Base-by-base conservation (phyloP, 2,888 invertebrate species). In the Congeria kusceri region DNA sequence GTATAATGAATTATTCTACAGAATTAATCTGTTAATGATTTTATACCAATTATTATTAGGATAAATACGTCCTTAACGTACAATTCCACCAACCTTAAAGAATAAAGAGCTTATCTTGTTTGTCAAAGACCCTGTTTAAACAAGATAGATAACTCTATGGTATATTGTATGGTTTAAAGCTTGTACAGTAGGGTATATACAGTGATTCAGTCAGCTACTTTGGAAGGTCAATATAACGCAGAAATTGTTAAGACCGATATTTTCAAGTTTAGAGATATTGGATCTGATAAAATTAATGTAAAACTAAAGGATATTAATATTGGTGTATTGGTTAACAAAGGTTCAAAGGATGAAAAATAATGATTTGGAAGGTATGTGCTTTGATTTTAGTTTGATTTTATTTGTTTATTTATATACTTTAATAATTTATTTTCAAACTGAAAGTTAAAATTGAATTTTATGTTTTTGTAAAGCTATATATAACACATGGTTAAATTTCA, bases 71-170 rank as follows among this genome's bases (percentile, higher is more conserved):
- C 39, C 39, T 1, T 39, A 39, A 39, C 1, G 39, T 15, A 13
- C 13, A 39, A 39, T 39, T 11, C 39, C 15, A 39, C 39, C 39
- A 9, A 39, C 39, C 18, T 2, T 25, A 53, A 11, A 53, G 23
- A 53, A 23, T 53, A 53, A 53, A 53, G 25, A 53, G 20, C 53
- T 53, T 53, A 53, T 53, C 53, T 25, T n/a, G 25, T 20, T 20
- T 53, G 53, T 53, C 53, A 53, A 53, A 53, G 53, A 39, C n/a
- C 75, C 57, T 75, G 69, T 69, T 58, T 65, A 13, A 58, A 64
- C 75, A 75, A 69, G 75, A 69, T 63, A 65, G 64, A 63, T 58
- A 69, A 75, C 75, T 75, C 69, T 57, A 47, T 53, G n/a, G 32
- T 70, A 56, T 32, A 13, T 62, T 56, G 57, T 44, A 32, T 47